phyloP scores from a whole-genome alignment of 2,888 invertebrate genomes.

The Liposcelis brunnea region DNA sequence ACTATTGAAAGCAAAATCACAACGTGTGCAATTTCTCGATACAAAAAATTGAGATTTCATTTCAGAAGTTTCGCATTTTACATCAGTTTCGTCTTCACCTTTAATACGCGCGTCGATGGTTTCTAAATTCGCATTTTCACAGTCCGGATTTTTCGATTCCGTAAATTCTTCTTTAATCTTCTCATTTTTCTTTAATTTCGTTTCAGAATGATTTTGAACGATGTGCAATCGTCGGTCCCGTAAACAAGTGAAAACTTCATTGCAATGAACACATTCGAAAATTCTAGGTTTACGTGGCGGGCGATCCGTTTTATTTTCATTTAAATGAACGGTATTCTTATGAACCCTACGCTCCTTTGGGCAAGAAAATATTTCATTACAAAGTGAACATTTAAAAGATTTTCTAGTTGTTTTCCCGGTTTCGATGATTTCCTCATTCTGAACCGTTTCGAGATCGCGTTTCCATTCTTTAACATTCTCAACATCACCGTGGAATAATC shows the following conservation, averaged over 20 bases:
- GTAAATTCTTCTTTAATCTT: neutral
- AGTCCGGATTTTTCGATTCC: too few relatives aligned
- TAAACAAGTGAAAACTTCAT: conserved; percentile 36
- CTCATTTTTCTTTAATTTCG: conserved; percentile 12
- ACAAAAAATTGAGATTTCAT: neutral
- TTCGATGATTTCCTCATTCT: too few relatives aligned
- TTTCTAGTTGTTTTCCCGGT: neutral
- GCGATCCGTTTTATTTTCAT: too few relatives aligned
- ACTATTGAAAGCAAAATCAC: conserved; percentile 23
- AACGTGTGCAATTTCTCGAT: conserved; percentile 17
- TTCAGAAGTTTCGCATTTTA: conserved; percentile 20
- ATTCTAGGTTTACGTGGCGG: conserved; percentile 19
- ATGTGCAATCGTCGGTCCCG: conserved; percentile 44
- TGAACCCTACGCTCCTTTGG: conserved; percentile 4
- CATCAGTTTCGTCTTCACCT: conserved; percentile 20
- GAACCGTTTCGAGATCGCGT: too few relatives aligned
- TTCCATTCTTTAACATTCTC: neutral
- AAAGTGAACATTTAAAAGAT: conserved; percentile 1
- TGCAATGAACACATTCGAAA: conserved; percentile 41
- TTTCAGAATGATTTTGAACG: conserved; percentile 10
- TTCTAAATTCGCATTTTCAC: too few relatives aligned
- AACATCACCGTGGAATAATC: conserved; percentile 21
- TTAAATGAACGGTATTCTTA: neutral
- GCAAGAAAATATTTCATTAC: neutral
- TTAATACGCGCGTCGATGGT: conserved; percentile 18